phyloP scores from a whole-genome alignment of 1,140 invertebrate genomes.

The Drosophila nasuta region DNA sequence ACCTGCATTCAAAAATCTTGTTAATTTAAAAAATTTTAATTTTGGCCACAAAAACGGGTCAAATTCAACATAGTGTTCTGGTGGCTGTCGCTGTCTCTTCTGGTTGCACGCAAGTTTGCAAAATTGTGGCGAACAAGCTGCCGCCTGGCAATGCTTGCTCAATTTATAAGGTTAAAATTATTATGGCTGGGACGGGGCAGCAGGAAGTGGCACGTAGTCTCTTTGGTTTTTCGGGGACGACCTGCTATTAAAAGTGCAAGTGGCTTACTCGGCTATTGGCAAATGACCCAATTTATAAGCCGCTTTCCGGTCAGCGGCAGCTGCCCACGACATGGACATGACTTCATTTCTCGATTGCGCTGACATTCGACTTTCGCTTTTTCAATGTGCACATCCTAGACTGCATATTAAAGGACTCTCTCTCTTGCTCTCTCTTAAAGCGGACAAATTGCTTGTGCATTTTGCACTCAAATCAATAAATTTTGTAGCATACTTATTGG shows the following conservation, averaged over 20 bases:
- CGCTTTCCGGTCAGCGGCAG: constrained; percentile 70
- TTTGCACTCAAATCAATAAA: not conserved
- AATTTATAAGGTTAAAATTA: constrained; percentile 81
- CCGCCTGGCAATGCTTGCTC: constrained; percentile 39
- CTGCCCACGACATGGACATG: constrained; percentile 36
- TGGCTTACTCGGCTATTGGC: constrained; percentile 73
- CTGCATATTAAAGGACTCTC: constrained; percentile 31
- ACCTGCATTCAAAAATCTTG: too few species aligned
- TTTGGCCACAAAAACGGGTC: too few species aligned
- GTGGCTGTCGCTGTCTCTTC: constrained; percentile 36
- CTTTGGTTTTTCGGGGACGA: constrained; percentile 48
- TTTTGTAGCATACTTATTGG: not conserved
- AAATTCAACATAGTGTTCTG: too few species aligned
- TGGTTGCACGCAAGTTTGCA: constrained; percentile 80
- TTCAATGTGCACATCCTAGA: constrained; percentile 54
- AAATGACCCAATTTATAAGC: constrained; percentile 80
- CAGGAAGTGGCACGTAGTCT: constrained; percentile 46
- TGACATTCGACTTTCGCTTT: constrained; percentile 66
- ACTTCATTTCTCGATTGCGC: constrained; percentile 49
- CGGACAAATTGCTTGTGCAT: constrained; percentile 5
- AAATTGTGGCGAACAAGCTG: constrained; percentile 73
- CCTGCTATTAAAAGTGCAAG: constrained; percentile 79
- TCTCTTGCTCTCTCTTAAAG: not conserved
- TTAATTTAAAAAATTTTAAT: too few species aligned
- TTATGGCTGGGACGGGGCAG: constrained; percentile 42